Conservation (phyloP, 2,797 vertebrate species). For the Octomys mimax region DNA sequence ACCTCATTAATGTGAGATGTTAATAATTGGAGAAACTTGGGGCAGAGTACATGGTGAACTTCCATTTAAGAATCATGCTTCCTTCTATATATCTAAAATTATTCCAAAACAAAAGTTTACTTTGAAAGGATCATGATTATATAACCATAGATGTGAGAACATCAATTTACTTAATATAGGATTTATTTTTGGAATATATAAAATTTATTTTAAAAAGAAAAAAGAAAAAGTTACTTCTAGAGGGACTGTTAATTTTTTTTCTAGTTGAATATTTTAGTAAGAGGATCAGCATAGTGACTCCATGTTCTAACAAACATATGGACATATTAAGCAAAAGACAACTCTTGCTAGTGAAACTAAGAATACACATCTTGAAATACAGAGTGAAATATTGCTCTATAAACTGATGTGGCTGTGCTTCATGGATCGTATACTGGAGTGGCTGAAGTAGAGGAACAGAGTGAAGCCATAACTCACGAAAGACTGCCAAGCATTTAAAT, state of each 20-base stretch:
- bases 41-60: neutral
- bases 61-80: neutral
- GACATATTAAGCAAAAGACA: neutral
- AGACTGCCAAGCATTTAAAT: slow-evolving; percentile 59
- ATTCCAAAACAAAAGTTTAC: neutral
- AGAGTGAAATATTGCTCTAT: neutral
- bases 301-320: neutral
- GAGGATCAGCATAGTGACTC: neutral
- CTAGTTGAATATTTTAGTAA: neutral
- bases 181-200: neutral
- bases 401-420: slow-evolving; percentile 39
- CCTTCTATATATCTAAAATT: neutral
- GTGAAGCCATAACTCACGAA: slow-evolving; percentile 42
- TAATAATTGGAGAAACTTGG: neutral
- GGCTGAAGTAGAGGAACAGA: slow-evolving; percentile 11
- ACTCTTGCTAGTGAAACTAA: neutral
- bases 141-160: neutral
- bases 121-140: neutral
- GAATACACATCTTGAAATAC: neutral
- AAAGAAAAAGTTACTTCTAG: neutral
- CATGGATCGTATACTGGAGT: neutral
- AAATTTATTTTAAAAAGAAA: neutral
- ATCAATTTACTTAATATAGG: neutral
- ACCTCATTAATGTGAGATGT: neutral
- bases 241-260: neutral